Percentiles rank a stretch among this genome's conserved stretches.
Conservation (phyloP, 2,797 vertebrate species). For the Echeneis naucrates region DNA sequence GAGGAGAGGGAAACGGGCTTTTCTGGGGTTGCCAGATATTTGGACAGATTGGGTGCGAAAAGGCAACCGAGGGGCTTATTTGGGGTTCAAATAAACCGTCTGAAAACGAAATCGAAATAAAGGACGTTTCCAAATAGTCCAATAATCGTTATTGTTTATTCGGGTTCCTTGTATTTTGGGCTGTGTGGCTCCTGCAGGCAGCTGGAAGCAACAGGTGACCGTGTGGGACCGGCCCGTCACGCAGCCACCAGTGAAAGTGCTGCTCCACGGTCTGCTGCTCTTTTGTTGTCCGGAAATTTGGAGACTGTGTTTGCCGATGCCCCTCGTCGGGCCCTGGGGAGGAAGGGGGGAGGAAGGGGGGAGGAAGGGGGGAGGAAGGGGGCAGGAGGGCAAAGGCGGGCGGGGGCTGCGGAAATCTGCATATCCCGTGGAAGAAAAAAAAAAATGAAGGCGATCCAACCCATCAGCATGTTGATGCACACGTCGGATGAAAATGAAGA, state of each 20-base stretch:
- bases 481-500: not conserved
- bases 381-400: not conserved
- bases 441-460: not conserved
- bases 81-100: not conserved
- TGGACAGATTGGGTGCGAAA: constrained; percentile 25
- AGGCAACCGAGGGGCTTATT: not conserved
- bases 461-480: not conserved
- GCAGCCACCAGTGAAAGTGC: constrained; percentile 66
- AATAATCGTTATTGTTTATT: not conserved
- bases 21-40: not conserved
- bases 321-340: constrained; percentile 45
- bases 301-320: constrained; percentile 65
- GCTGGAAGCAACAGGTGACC: constrained; percentile 68
- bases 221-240: constrained; percentile 20
- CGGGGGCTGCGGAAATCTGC: not conserved
- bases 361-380: not conserved
- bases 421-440: not conserved
- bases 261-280: constrained; percentile 57
- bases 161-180: not conserved
- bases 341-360: not conserved
- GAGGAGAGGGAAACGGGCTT: not conserved
- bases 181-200: not conserved
- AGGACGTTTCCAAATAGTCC: not conserved
- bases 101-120: not conserved
- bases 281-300: constrained; percentile 75